Percentiles rank a stretch among this genome's conserved stretches.
Conservation (phyloP, 2,113 vertebrate genomes). For the Antechinus flavipes region DNA sequence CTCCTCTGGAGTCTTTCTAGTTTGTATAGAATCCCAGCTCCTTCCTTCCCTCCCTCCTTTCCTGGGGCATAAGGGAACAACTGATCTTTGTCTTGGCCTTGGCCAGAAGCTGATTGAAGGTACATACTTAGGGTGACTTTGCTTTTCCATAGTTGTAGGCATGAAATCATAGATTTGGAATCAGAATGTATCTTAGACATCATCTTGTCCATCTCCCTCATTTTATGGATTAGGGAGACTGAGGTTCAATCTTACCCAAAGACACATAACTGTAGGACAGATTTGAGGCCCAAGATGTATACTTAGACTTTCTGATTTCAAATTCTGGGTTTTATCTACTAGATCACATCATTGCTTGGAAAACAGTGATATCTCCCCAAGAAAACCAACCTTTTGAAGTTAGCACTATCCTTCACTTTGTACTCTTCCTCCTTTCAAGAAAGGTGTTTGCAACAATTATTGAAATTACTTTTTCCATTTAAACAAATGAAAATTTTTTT, state of each 20-base stretch:
- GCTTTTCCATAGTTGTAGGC: neutral
- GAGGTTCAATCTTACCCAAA: neutral
- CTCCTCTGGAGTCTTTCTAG: too few species aligned
- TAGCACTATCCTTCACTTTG: too few species aligned
- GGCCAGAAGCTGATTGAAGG: conserved; percentile 10
- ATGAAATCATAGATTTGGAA: too few species aligned
- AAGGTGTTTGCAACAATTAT: too few species aligned
- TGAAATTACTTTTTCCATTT: too few species aligned
- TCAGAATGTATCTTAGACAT: conserved; percentile 2
- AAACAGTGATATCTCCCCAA: too few species aligned
- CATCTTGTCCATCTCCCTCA: neutral
- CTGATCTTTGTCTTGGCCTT: neutral
- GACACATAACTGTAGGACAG: neutral
- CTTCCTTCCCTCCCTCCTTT: too few species aligned
- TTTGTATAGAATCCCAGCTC: too few species aligned
- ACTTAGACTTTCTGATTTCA: neutral
- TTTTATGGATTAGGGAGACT: conserved; percentile 29
- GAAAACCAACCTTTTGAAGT: too few species aligned
- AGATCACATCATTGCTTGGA: neutral
- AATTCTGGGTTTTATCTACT: neutral
- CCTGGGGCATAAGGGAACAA: conserved; percentile 12
- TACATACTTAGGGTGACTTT: neutral
- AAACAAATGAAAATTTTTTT: too few species aligned
- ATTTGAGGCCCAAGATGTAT: neutral
- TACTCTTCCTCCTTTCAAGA: too few species aligned